Percentiles rank a stretch among this genome's conserved stretches.
phyloP scores from a whole-genome alignment of 2,888 invertebrate genomes.

The Nemoura dubitans region DNA sequence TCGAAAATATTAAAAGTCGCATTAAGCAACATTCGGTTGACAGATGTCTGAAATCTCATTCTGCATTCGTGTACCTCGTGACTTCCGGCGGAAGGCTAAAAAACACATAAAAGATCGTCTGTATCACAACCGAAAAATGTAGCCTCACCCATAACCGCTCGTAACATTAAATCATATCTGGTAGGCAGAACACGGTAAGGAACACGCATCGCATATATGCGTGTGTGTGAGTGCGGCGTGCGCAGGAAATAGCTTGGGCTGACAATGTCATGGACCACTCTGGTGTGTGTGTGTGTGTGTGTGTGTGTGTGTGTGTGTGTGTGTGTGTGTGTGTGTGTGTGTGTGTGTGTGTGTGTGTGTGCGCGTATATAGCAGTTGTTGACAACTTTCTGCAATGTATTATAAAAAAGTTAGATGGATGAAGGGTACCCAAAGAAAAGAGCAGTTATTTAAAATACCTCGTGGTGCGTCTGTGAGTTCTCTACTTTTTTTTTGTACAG shows the following conservation, averaged over 20 bases:
- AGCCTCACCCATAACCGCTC: neutral
- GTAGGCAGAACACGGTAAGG: neutral
- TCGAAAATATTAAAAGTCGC: too few relatives aligned
- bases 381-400: neutral
- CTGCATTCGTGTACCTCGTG: neutral
- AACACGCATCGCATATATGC: neutral
- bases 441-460: neutral
- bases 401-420: neutral
- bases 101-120: neutral
- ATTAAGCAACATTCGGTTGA: neutral
- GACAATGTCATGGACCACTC: neutral
- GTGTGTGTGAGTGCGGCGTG: neutral
- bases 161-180: neutral
- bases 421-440: neutral
- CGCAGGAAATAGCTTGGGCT: neutral
- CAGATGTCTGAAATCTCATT: neutral
- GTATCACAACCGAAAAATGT: neutral
- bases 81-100: neutral
- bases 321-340: neutral
- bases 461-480: neutral
- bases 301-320: neutral
- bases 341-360: neutral
- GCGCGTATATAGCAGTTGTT: neutral
- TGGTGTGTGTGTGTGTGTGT: neutral
- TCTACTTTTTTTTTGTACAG: neutral